A percentile compares a stretch with the other conserved stretches of the same genome.
These are phyloP conservation scores for Pardalotus punctatus DNA, from an alignment of 2,113 vertebrate genomes.

Conservation along the genomic window DNA sequence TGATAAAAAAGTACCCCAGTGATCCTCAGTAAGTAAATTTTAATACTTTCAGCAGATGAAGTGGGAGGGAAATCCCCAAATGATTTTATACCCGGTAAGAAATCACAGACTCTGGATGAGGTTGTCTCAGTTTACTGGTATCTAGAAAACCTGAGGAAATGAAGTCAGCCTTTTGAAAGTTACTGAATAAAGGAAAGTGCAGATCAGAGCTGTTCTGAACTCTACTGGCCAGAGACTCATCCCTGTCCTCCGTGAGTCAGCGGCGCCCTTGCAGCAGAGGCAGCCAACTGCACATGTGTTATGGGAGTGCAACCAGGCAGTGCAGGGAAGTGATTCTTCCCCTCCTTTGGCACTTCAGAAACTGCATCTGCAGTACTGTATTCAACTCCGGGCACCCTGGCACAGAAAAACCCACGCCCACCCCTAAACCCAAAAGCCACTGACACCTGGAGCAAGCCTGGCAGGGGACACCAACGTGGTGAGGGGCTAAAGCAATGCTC, in stretches of 20 bases:
- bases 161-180: constrained; percentile 43
- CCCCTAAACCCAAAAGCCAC: background rate
- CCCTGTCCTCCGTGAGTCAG: background rate
- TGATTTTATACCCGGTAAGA: background rate
- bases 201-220: background rate
- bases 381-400: background rate
- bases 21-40: background rate
- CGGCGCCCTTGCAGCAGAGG: background rate
- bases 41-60: background rate
- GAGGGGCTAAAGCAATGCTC: background rate
- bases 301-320: background rate
- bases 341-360: background rate
- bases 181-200: constrained; percentile 13
- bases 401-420: accelerated
- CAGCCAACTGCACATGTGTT: accelerated
- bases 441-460: background rate
- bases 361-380: background rate
- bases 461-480: background rate
- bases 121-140: constrained; percentile 25
- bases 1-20: background rate
- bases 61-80: background rate
- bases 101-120: background rate
- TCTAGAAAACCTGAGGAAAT: constrained; percentile 56
- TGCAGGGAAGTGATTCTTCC: background rate
- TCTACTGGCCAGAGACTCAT: background rate